Evolutionary conservation across 2,113 vertebrate genomes (phyloP).

Genomic region (Rhynchopsitta pachyrhyncha): DNA sequence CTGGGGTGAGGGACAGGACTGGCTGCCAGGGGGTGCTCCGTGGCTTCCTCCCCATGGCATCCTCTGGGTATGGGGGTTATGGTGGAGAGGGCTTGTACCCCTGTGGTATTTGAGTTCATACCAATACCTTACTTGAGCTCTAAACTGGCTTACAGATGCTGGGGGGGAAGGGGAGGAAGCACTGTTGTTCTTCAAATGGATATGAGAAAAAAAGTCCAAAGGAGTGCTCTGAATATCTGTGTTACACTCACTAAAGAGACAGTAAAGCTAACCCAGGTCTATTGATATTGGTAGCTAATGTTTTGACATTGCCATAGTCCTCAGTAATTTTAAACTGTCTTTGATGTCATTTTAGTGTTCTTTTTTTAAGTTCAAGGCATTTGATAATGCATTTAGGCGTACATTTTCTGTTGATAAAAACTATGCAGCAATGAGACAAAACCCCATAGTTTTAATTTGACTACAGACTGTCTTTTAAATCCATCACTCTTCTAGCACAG

Average conservation of each 20-base stretch:
- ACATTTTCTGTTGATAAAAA: background rate
- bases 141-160: rapidly evolving
- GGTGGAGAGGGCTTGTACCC: background rate
- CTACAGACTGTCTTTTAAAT: background rate
- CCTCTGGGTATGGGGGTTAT: background rate
- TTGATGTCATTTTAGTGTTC: background rate
- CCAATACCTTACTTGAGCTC: background rate
- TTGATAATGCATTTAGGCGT: background rate
- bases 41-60: background rate
- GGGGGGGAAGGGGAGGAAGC: rapidly evolving
- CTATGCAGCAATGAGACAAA: background rate
- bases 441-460: background rate
- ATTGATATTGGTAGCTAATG: background rate
- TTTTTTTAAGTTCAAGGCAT: background rate
- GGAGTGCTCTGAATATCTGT: rapidly evolving
- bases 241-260: background rate
- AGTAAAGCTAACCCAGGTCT: background rate
- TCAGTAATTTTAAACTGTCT: background rate
- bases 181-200: rapidly evolving
- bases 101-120: background rate
- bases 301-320: background rate
- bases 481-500: background rate
- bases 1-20: background rate
- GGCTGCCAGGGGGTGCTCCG: background rate
- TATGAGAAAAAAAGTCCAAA: rapidly evolving